These are phyloP conservation scores for Enteromius viviparus DNA, from an alignment of 2,797 vertebrate genomes.

Conservation along the genomic window DNA sequence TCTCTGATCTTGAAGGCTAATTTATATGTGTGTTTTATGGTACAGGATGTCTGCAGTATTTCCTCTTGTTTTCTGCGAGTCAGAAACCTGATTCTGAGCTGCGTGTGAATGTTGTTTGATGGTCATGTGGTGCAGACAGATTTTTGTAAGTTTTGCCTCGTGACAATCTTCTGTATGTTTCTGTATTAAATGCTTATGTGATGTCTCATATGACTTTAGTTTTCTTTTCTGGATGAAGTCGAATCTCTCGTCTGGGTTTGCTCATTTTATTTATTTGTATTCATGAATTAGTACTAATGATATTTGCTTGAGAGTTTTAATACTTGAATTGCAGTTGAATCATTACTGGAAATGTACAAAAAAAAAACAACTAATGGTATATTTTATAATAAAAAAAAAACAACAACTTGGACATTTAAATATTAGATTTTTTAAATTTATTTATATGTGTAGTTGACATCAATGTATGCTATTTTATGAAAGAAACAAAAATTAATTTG, in stretches of 20 bases:
- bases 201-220: not conserved
- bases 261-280: not conserved
- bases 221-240: not conserved
- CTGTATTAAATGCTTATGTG: constrained; percentile 4
- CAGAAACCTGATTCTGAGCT: not conserved
- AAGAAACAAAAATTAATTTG: no score
- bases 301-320: not conserved
- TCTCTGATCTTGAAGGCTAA: not conserved
- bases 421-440: not conserved
- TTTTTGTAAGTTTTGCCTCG: not conserved
- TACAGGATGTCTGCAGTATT: not conserved
- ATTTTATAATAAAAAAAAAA: no score
- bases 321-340: not conserved
- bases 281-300: not conserved
- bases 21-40: not conserved
- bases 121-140: not conserved
- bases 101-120: not conserved
- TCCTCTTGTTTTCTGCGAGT: not conserved
- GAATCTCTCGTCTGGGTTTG: not conserved
- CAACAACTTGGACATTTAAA: not conserved
- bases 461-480: no score
- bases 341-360: not conserved
- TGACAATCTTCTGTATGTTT: not conserved
- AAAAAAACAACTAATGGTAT: no score
- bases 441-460: no score